Evolutionary conservation across 2,888 invertebrate species (phyloP).

Genomic region (Agrilus mali): DNA sequence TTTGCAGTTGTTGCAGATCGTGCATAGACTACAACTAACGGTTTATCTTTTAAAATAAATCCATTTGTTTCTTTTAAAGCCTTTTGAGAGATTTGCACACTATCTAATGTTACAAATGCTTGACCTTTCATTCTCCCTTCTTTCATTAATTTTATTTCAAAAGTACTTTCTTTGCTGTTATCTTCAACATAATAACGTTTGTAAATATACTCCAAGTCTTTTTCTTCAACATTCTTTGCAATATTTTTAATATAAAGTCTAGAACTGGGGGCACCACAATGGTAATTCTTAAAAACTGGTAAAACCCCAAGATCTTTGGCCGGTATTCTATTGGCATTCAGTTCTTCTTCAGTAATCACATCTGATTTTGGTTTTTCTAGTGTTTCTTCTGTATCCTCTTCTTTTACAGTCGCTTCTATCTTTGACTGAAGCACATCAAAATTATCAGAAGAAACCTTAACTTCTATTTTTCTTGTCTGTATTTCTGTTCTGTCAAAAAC

Average conservation of each 20-base stretch:
- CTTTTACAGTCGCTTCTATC: conserved; percentile 14
- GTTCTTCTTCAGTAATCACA: conserved; percentile 49
- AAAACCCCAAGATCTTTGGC: conserved; percentile 57
- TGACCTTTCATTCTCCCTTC: conserved; percentile 96
- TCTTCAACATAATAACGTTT: conserved; percentile 43
- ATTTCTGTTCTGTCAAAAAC: conserved; percentile 40
- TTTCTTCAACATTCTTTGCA: conserved; percentile 61
- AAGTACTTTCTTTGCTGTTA: conserved; percentile 33
- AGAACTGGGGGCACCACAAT: conserved; percentile 65
- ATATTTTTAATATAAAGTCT: conserved; percentile 90
- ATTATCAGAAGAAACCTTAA: conserved; percentile 34
- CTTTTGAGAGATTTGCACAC: conserved; percentile 50
- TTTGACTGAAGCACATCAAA: conserved; percentile 16
- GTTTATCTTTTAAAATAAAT: conserved; percentile 72
- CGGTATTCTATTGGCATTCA: conserved; percentile 56
- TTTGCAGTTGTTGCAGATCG: conserved; percentile 29
- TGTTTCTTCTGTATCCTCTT: conserved; percentile 46
- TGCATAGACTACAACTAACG: conserved; percentile 83
- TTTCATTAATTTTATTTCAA: conserved; percentile 74
- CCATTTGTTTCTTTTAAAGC: conserved; percentile 82
- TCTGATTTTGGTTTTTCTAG: conserved; percentile 5
- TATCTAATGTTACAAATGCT: conserved; percentile 78
- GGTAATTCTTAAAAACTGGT: conserved; percentile 77
- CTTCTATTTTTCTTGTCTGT: conserved; percentile 38
- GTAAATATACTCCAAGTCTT: conserved; percentile 66